A percentile compares a stretch with the other conserved stretches of the same genome.
These are phyloP conservation scores for Caenorhabditis japonica DNA, from an alignment of 2,888 invertebrate species.

Conservation along the genomic window DNA sequence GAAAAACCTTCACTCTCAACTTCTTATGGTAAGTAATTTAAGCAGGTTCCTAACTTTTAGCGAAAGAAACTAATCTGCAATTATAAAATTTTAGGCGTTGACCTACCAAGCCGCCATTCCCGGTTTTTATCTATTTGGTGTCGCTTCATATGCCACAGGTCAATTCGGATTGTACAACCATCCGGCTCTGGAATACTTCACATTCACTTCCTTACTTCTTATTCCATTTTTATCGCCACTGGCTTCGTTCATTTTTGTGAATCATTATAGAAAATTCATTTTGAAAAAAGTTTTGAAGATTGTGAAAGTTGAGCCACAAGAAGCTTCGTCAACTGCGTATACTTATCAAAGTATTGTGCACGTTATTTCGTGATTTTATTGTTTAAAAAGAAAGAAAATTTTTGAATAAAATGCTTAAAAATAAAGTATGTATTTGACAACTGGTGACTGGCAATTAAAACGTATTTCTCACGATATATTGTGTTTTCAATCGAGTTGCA, in stretches of 20 bases:
- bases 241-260: slow-evolving; percentile 49
- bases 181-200: slow-evolving; percentile 50
- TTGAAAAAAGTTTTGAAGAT: slow-evolving; percentile 10
- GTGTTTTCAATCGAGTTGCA: too few relatives aligned
- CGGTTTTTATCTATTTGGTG: slow-evolving; percentile 48
- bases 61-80: too few relatives aligned
- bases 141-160: slow-evolving; percentile 50
- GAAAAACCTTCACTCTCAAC: slow-evolving; percentile 47
- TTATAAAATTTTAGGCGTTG: slow-evolving; percentile 18
- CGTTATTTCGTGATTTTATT: slow-evolving; percentile 20
- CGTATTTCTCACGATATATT: too few relatives aligned
- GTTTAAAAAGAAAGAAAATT: too few relatives aligned
- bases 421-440: too few relatives aligned
- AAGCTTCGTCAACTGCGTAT: slow-evolving; percentile 18
- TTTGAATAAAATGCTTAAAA: too few relatives aligned
- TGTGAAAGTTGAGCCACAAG: slow-evolving; percentile 13
- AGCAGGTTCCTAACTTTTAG: not conserved
- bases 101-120: slow-evolving; percentile 47
- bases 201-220: slow-evolving; percentile 41
- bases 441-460: too few relatives aligned
- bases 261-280: slow-evolving; percentile 47
- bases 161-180: slow-evolving; percentile 54
- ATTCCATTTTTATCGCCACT: slow-evolving; percentile 49
- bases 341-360: slow-evolving; percentile 35
- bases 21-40: slow-evolving; percentile 46